Conservation (phyloP, 2,113 vertebrate genomes). For the Sceloporus tristichus region DNA sequence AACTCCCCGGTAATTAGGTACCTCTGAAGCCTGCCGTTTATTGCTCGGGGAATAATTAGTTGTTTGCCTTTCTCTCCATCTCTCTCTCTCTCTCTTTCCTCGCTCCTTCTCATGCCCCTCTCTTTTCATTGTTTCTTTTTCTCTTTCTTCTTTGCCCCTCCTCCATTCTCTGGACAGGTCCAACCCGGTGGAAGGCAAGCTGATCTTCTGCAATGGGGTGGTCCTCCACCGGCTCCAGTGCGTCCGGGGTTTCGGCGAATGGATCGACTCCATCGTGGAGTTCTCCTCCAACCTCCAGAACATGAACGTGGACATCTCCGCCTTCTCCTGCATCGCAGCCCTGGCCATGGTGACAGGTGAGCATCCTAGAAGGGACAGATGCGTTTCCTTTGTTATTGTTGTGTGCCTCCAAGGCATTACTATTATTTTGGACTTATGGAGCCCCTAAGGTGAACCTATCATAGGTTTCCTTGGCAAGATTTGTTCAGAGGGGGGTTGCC, state of each 20-base stretch:
- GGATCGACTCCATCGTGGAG: conserved; percentile 98
- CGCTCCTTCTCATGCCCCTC: not conserved
- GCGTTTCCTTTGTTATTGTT: not conserved
- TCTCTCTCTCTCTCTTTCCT: not conserved
- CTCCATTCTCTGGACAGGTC: conserved; percentile 86
- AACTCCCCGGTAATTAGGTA: conserved; percentile 86
- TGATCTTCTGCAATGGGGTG: conserved; percentile 99
- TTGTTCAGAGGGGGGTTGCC: too few relatives aligned
- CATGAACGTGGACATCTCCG: conserved; percentile 98
- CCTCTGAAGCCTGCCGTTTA: conserved; percentile 89
- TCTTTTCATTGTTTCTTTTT: conserved; percentile 67
- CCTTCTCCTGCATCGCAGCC: conserved; percentile 98
- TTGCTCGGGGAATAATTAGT: conserved; percentile 87
- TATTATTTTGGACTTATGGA: too few relatives aligned
- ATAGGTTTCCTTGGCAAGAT: too few relatives aligned
- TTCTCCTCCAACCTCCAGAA: conserved; percentile 98
- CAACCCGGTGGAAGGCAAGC: conserved; percentile 98
- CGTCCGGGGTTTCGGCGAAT: conserved; percentile 97
- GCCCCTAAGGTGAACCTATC: too few relatives aligned
- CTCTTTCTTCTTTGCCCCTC: not conserved
- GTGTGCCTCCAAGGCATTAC: not conserved
- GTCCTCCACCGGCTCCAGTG: conserved; percentile 98
- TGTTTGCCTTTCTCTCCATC: conserved; percentile 76
- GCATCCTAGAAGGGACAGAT: conserved; percentile 48
- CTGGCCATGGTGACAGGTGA: conserved; percentile 99